Percentiles rank a stretch among this genome's conserved stretches.
These are phyloP conservation scores for Anarsia innoxiella DNA, from an alignment of 2,888 invertebrate genomes.

Conservation along the genomic window DNA sequence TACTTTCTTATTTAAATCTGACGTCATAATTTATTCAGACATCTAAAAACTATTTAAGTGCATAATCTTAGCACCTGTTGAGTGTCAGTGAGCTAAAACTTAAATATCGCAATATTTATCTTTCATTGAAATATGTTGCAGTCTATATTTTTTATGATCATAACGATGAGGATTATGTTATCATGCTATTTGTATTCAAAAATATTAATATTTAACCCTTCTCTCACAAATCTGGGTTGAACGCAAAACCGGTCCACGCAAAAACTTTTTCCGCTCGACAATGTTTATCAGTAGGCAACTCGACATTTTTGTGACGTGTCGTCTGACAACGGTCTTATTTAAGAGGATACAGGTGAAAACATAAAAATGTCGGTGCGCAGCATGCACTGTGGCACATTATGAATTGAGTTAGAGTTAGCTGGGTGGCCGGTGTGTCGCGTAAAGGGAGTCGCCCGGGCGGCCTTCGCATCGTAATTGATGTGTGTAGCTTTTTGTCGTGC, in stretches of 20 bases:
- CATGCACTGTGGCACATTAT: slow-evolving; percentile 41
- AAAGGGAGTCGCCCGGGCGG: slow-evolving; percentile 38
- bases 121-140: neutral
- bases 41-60: no score
- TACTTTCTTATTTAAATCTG: no score
- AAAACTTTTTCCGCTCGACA: slow-evolving; percentile 1
- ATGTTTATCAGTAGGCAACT: slow-evolving; percentile 5
- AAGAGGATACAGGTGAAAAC: slow-evolving; percentile 26
- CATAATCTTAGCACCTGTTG: no score
- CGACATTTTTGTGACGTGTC: slow-evolving; percentile 21
- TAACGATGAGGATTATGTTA: no score
- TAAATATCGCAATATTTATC: no score
- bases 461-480: slow-evolving; percentile 56
- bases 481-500: slow-evolving; percentile 63
- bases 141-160: no score
- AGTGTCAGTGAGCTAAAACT: no score
- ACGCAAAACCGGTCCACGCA: neutral
- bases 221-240: neutral
- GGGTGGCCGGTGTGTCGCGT: slow-evolving; percentile 38
- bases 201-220: no score
- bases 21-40: no score
- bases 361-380: slow-evolving; percentile 43
- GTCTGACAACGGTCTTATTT: slow-evolving; percentile 25
- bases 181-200: no score
- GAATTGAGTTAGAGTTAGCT: slow-evolving; percentile 63